Conservation (phyloP, 2,888 invertebrate genomes). For the Drosophila histrio region DNA sequence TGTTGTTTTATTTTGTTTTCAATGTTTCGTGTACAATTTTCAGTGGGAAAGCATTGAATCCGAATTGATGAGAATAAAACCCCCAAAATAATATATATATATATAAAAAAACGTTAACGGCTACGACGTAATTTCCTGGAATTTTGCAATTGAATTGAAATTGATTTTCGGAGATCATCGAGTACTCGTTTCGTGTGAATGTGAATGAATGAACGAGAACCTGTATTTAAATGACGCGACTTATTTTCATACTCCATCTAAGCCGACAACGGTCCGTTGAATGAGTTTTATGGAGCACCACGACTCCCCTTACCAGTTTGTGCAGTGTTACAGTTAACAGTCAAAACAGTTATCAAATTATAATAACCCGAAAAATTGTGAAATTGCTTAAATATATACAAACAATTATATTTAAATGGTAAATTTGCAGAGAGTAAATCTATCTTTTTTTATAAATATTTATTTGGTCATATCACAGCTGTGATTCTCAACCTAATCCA, state of each 20-base stretch:
- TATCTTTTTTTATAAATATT: too few relatives aligned
- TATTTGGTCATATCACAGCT: too few relatives aligned
- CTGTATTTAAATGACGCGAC: conserved; percentile 54
- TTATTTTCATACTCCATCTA: conserved; percentile 36
- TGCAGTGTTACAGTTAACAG: conserved; percentile 43
- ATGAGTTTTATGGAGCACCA: conserved; percentile 60
- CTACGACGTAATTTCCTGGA: conserved; percentile 65
- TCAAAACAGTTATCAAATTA: conserved; percentile 35
- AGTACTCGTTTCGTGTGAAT: conserved; percentile 27
- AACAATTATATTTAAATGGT: conserved; percentile 28
- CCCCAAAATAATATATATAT: neutral
- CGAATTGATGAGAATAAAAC: conserved; percentile 45
- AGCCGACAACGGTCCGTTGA: conserved; percentile 25
- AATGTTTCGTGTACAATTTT: conserved; percentile 36
- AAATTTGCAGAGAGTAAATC: neutral
- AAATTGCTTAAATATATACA: conserved; percentile 9
- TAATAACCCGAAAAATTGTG: conserved; percentile 29
- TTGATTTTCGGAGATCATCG: conserved; percentile 62
- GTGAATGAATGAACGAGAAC: conserved; percentile 43
- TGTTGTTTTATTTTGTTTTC: conserved; percentile 20
- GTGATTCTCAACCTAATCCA: too few relatives aligned
- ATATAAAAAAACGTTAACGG: conserved; percentile 18
- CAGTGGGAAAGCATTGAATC: conserved; percentile 51
- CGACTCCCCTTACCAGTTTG: conserved; percentile 55
- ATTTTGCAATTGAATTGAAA: conserved; percentile 73